Evolutionary conservation across 35 echinoderm and acorn worm genomes (phyloP), one percentile per base, ranked within the genome.

Genomic region (Lytechinus pictus): DNA sequence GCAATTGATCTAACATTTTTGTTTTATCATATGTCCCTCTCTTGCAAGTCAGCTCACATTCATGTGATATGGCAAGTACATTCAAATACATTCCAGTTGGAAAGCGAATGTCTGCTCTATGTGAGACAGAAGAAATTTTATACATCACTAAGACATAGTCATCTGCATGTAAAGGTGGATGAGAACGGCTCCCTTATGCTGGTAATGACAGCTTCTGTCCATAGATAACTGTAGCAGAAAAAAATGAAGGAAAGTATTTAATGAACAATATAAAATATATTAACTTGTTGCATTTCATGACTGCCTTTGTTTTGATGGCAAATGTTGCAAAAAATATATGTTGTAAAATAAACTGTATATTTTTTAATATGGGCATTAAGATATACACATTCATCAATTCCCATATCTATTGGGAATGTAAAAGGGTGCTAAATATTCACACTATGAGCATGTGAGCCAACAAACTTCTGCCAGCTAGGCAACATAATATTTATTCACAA

Each of bases 121-220:
- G 21, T 33, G 21, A 86, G 94, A 56, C 94, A 94, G 16, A 12
- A 60, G 21, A 13, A 44, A 94, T 44, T 54, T 92, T 24, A 55
- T 55, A 28, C 54, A 54, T 55, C 53, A 55, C 53, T 55, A 79
- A 0, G 66, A 79, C 66, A 57, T 51, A 55, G 28, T 79, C 53
- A 54, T 53, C 54, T 52, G 28, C 54, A 57, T 92, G 29, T 57
- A 58, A 1, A 57, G 61, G 9, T 44, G 29, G 16, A 56, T 24
- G 58, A 28, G 13, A 60, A 8, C 53, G 56, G 16, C 27, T 27
- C 27, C 52, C 87, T 98, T 96, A 98, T 94, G 97, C 97, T 55
- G 97, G 97, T 97, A 98, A 96, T 56, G 97, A 97, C 10, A 98
- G 91, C 94, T 95, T 96, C 95, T 98, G 97, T 33, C 97, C 97